Conservation (phyloP, 2,888 invertebrate species). For the Epistrophe grossulariae region DNA sequence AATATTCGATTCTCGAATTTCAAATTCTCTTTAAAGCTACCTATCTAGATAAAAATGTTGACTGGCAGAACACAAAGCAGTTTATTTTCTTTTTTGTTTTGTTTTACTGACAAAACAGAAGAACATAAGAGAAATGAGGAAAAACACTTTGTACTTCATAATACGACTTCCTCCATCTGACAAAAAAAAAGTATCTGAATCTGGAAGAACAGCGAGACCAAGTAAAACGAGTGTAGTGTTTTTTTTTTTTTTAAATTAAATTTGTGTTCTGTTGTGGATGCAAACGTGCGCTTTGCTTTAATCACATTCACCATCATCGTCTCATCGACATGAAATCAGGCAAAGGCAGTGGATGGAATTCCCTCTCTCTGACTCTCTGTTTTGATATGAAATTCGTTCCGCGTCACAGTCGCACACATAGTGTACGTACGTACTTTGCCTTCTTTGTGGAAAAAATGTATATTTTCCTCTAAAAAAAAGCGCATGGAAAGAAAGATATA, state of each 20-base stretch:
- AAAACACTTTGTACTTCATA: conserved; percentile 11
- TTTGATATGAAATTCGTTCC: conserved; percentile 54
- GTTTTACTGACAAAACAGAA: background rate
- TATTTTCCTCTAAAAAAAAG: background rate
- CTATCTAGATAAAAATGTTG: background rate
- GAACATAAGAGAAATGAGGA: conserved; percentile 5
- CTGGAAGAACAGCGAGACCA: background rate
- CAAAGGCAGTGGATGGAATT: conserved; percentile 37
- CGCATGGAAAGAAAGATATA: background rate
- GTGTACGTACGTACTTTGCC: no score
- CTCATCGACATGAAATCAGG: background rate
- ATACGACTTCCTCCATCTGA: conserved; percentile 13
- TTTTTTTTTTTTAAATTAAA: background rate
- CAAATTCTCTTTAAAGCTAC: background rate
- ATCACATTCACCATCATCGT: background rate
- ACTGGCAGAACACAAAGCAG: background rate
- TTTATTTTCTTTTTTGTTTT: background rate
- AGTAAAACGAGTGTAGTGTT: background rate
- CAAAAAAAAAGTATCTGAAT: conserved; percentile 24
- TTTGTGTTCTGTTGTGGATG: background rate
- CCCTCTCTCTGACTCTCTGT: conserved; percentile 69
- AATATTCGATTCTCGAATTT: conserved; percentile 8
- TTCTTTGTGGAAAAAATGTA: background rate
- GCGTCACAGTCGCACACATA: conserved; percentile 3
- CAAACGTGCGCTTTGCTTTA: conserved; percentile 6